Conservation (phyloP, 2,888 invertebrate species). For the Diarsia brunnea region DNA sequence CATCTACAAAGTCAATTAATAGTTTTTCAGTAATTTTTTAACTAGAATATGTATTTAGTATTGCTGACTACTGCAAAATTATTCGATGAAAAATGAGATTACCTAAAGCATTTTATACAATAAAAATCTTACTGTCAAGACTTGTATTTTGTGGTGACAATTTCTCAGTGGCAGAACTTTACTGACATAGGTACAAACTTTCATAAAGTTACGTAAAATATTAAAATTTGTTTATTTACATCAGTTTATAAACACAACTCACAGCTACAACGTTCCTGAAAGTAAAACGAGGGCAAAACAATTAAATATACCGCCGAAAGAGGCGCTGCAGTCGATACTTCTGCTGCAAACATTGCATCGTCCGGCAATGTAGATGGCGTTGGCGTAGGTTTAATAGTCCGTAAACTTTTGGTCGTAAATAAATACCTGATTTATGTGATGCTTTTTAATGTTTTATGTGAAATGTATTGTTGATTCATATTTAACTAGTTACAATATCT, state of each 20-base stretch:
- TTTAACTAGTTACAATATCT: not conserved
- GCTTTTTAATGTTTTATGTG: not conserved
- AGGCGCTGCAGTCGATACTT: conserved; percentile 34
- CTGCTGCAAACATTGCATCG: not conserved
- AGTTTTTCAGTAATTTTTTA: not conserved
- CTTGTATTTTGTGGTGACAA: too few species aligned
- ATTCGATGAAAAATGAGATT: not conserved
- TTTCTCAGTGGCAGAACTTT: too few species aligned
- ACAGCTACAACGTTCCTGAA: not conserved
- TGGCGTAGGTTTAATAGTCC: not conserved
- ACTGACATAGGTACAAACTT: not conserved
- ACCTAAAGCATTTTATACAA: not conserved
- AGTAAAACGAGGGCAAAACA: not conserved
- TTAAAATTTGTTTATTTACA: not conserved
- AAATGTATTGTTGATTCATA: not conserved
- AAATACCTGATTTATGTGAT: not conserved
- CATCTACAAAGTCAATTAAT: not conserved
- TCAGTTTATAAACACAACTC: not conserved
- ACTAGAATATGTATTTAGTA: too few species aligned
- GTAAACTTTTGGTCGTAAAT: not conserved
- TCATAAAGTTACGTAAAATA: not conserved
- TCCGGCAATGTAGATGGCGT: conserved; percentile 48
- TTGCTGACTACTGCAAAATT: not conserved
- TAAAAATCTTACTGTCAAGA: too few species aligned
- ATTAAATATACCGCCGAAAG: conserved; percentile 9